These are phyloP conservation scores for Salminus brasiliensis DNA, from an alignment of 2,113 vertebrate species.

Conservation along the genomic window DNA sequence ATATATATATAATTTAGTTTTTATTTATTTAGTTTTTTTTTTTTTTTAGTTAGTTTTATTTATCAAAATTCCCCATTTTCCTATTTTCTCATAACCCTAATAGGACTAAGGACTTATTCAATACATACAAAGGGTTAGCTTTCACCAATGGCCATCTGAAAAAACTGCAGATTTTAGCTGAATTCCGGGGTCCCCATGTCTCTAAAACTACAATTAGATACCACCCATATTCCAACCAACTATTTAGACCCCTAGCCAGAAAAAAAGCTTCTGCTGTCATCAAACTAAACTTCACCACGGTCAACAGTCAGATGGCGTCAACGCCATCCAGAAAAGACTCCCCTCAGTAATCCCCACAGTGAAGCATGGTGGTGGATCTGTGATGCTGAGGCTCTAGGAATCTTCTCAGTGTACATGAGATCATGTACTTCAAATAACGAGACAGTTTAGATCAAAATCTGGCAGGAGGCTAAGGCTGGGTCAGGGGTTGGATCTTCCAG, in stretches of 20 bases:
- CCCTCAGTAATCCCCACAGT: background rate
- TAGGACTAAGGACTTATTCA: too few relatives aligned
- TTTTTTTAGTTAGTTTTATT: too few relatives aligned
- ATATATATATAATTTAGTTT: too few relatives aligned
- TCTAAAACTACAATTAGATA: background rate
- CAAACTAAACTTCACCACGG: background rate
- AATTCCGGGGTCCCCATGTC: background rate
- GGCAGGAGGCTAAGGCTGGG: background rate
- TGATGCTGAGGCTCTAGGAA: background rate
- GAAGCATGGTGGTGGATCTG: background rate
- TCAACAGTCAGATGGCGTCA: background rate
- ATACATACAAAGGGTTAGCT: too few relatives aligned
- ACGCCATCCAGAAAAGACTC: background rate
- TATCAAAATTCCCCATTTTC: too few relatives aligned
- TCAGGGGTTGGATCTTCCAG: background rate
- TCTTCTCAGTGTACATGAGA: background rate
- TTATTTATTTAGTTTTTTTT: too few relatives aligned
- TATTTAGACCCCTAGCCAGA: background rate
- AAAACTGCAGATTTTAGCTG: background rate
- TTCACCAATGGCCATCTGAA: background rate
- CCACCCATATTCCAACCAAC: background rate
- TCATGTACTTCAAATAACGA: background rate
- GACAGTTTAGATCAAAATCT: background rate
- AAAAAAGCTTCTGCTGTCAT: background rate
- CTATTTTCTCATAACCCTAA: too few relatives aligned